Conservation (phyloP, 2,113 vertebrate species). For the Oreamnos americanus region DNA sequence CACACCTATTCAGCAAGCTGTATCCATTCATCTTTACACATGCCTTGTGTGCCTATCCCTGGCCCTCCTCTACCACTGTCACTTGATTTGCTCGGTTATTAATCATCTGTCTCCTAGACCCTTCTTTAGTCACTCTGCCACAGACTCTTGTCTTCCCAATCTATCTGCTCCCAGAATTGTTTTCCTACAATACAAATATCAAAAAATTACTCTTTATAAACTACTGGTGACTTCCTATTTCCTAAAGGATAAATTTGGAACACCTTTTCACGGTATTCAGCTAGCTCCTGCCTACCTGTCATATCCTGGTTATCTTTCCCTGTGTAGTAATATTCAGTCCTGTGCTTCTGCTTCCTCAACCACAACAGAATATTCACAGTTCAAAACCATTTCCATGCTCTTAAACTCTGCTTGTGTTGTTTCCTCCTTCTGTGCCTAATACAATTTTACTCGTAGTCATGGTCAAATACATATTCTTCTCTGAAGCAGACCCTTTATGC, state of each 20-base stretch:
- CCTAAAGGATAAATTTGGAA: neutral
- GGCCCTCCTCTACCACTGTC: neutral
- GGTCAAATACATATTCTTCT: neutral
- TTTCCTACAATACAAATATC: neutral
- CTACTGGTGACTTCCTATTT: neutral
- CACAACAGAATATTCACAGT: neutral
- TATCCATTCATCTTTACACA: neutral
- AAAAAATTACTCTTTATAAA: neutral
- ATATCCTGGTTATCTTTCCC: neutral
- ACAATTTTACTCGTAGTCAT: neutral
- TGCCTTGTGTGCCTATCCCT: accelerated
- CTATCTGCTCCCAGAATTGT: neutral
- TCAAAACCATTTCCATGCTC: neutral
- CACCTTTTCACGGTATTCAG: neutral
- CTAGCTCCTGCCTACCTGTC: neutral
- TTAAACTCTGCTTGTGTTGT: neutral
- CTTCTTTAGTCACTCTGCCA: neutral
- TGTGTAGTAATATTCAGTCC: neutral
- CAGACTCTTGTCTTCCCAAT: neutral
- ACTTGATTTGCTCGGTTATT: neutral
- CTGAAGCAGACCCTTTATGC: neutral
- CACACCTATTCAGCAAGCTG: neutral
- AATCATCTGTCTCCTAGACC: neutral
- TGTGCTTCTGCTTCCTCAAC: neutral
- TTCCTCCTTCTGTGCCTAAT: neutral